Conservation (phyloP, 2,797 vertebrate species). For the Sarcophilus harrisii region DNA sequence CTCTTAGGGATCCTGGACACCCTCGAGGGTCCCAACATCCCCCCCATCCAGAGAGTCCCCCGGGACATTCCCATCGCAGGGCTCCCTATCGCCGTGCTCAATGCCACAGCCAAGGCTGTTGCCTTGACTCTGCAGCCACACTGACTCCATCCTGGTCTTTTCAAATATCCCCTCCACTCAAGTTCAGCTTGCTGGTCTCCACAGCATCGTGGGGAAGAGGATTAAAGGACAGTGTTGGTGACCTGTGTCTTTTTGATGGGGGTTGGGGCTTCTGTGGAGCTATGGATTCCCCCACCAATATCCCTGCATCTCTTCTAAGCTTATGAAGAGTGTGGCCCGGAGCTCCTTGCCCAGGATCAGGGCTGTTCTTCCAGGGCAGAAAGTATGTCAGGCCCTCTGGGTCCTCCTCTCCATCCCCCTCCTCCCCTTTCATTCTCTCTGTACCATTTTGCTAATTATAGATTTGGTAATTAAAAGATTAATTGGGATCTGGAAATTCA, state of each 20-base stretch:
- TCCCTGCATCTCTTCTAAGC: not conserved
- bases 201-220: constrained; percentile 43
- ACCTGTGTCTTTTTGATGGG: constrained; percentile 35
- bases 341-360: constrained; percentile 58
- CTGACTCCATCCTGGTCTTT: constrained; percentile 70
- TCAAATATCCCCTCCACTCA: not conserved
- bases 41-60: constrained; percentile 94
- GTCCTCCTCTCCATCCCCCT: constrained; percentile 19
- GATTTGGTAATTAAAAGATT: constrained; percentile 77
- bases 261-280: constrained; percentile 53
- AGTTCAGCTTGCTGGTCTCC: not conserved
- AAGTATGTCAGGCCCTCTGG: constrained; percentile 66
- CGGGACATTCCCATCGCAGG: constrained; percentile 89
- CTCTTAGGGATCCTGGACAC: constrained; percentile 93
- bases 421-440: constrained; percentile 42
- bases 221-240: constrained; percentile 61
- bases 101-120: constrained; percentile 86
- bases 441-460: constrained; percentile 75
- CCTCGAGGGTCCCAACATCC: constrained; percentile 91
- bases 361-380: constrained; percentile 56
- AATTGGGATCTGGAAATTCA: constrained; percentile 64
- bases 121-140: constrained; percentile 82
- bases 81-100: constrained; percentile 81
- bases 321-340: constrained; percentile 54
- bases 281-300: constrained; percentile 10